These are phyloP conservation scores for Drosophila mayaguana DNA, from an alignment of 2,888 invertebrate genomes.

Conservation along the genomic window DNA sequence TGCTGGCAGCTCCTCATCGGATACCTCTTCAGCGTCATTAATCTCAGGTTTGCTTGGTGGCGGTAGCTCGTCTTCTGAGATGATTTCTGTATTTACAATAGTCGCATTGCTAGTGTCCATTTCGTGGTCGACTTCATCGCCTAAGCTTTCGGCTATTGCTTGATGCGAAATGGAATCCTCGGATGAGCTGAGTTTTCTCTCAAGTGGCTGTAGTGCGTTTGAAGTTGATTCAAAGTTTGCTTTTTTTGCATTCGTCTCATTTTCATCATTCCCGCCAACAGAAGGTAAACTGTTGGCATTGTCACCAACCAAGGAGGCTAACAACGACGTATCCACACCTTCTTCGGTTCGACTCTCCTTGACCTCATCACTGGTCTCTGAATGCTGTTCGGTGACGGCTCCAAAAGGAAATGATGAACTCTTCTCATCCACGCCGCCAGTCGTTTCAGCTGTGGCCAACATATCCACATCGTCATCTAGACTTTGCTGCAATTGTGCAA, in stretches of 20 bases:
- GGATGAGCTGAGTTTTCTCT: conserved; percentile 73
- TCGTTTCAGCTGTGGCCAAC: conserved; percentile 52
- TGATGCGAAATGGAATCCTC: conserved; percentile 83
- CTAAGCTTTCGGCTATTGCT: conserved; percentile 81
- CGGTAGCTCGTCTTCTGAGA: conserved; percentile 93
- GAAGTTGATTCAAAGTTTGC: conserved; percentile 73
- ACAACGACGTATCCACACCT: conserved; percentile 83
- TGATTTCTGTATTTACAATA: conserved; percentile 93
- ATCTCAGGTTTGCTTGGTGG: conserved; percentile 90
- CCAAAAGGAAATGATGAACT: conserved; percentile 85
- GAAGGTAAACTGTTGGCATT: conserved; percentile 85
- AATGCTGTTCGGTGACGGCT: conserved; percentile 74
- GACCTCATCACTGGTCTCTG: conserved; percentile 84
- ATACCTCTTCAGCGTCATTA: conserved; percentile 93
- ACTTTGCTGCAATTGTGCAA: conserved; percentile 56
- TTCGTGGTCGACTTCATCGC: conserved; percentile 64
- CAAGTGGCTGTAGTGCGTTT: conserved; percentile 58
- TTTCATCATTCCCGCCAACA: conserved; percentile 82
- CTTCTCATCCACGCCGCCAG: conserved; percentile 82
- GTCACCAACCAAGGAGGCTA: conserved; percentile 84
- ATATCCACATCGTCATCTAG: conserved; percentile 78
- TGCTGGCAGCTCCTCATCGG: conserved; percentile 91
- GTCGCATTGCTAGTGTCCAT: conserved; percentile 82
- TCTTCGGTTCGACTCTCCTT: conserved; percentile 76
- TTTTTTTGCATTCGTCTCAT: conserved; percentile 55